Evolutionary conservation across 2,888 invertebrate species (phyloP), one percentile per base, ranked within the genome.

Genomic region (Microchrysa polita): DNA sequence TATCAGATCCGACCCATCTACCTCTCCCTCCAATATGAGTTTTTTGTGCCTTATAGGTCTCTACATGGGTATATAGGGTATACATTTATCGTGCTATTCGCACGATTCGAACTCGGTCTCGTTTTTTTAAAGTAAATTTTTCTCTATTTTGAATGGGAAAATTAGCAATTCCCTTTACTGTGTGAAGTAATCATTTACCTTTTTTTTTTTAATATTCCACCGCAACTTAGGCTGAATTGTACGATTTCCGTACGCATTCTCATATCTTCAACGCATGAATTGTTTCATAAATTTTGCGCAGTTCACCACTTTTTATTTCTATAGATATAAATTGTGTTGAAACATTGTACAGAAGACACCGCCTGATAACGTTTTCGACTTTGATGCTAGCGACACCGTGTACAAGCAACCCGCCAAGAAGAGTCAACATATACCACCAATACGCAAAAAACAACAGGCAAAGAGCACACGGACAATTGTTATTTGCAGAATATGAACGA

Each of bases 311-410:
- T 16, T 53, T 53, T 67, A 27, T 67, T 67, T 67, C 53, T 16
- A 52, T n/a, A n/a, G n/a, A n/a, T 57, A 57, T 57, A 55, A 57
- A 55, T 57, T n/a, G 9, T 69, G 69, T 69, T 40, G 40, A 7
- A 69, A 69, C 69, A 69, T 69, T 20, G 55, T 16, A 67, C 67
- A 67, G 67, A 67, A 67, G 69, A 69, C 69, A 57, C 69, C 69
- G 69, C 69, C 69, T 57, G 69, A 69, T 69, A 69, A 69, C 40
- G 22, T 18, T 57, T n/a, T 69, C 18, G 20, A 20, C 69, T 69
- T 69, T 69, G 69, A 69, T 27, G 67, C 9, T 27, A 52, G 53
- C 67, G 53, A 27, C 67, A 52, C 20, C 22, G 22, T 57, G 12
- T 16, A 57, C 22, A 59, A 22, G 23, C 22, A 27, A 53, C 10